A percentile compares a stretch with the other conserved stretches of the same genome.
phyloP scores from a whole-genome alignment of 2,797 vertebrate species.

The Notamacropus eugenii region DNA sequence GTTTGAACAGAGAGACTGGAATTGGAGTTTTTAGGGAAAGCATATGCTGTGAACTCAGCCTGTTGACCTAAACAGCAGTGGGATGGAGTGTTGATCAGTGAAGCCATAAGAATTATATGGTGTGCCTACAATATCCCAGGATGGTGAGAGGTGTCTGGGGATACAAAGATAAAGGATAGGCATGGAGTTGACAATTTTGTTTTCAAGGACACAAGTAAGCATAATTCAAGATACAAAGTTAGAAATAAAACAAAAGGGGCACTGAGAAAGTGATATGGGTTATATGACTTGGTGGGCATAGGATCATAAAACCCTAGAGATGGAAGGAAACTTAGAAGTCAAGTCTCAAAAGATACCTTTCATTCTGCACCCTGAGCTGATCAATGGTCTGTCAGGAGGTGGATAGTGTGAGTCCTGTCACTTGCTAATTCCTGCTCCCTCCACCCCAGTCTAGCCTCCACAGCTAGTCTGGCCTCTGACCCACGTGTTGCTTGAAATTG shows the following conservation, averaged over 20 bases:
- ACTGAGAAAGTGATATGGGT: neutral
- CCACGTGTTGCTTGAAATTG: neutral
- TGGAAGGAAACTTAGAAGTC: neutral
- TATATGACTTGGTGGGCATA: neutral
- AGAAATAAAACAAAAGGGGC: neutral
- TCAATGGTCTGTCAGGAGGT: neutral
- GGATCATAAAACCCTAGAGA: neutral
- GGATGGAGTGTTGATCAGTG: neutral
- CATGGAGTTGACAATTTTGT: neutral
- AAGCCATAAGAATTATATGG: neutral
- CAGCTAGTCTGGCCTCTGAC: neutral
- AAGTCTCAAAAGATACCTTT: neutral
- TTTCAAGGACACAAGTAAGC: neutral
- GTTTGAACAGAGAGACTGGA: no score
- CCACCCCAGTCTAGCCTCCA: neutral
- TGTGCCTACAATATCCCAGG: no score
- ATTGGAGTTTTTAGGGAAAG: neutral
- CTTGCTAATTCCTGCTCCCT: neutral
- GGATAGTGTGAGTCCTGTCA: neutral
- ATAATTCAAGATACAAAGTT: neutral
- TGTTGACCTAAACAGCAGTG: neutral
- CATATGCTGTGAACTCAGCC: neutral
- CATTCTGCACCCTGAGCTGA: neutral
- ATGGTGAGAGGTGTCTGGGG: neutral
- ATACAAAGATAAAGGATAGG: neutral